These are phyloP conservation scores for Caerostris extrusa DNA, from an alignment of 1,140 invertebrate genomes.

Conservation along the genomic window DNA sequence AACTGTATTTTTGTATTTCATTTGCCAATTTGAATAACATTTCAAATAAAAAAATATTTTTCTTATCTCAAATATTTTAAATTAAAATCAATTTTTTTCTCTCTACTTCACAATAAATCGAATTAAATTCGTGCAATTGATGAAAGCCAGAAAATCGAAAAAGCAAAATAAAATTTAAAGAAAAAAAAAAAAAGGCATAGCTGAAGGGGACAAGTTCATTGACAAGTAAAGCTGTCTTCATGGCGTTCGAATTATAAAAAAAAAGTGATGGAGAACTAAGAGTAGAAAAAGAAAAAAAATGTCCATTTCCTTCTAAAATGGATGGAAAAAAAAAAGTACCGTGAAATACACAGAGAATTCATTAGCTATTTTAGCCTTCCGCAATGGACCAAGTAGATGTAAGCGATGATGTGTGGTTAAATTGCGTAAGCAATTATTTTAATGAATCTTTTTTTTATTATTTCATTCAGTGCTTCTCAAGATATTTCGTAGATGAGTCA, in stretches of 20 bases:
- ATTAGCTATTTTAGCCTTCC: conserved; percentile 61
- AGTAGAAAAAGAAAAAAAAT: neutral
- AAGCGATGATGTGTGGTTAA: conserved; percentile 23
- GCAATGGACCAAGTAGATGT: conserved; percentile 45
- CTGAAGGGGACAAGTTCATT: conserved; percentile 45
- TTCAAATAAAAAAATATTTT: neutral
- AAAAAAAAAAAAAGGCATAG: conserved; percentile 11
- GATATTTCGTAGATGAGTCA: neutral
- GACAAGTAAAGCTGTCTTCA: conserved; percentile 42
- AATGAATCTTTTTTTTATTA: neutral
- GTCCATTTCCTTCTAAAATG: conserved; percentile 64
- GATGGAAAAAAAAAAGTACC: conserved; percentile 58
- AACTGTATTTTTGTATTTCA: neutral
- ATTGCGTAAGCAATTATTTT: neutral
- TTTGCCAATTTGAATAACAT: neutral
- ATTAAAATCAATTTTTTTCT: conserved; percentile 30
- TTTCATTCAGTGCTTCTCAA: neutral
- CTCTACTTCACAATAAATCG: conserved; percentile 28
- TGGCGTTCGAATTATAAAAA: conserved; percentile 24
- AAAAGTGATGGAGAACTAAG: neutral
- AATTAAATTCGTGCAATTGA: conserved; percentile 22
- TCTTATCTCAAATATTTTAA: conserved; percentile 1
- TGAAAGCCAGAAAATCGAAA: conserved; percentile 9
- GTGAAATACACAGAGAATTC: conserved; percentile 53
- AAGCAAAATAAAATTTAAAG: neutral